Evolutionary conservation across 2,113 vertebrate genomes (phyloP).

Genomic region (Sinocyclocheilus anophthalmus): DNA sequence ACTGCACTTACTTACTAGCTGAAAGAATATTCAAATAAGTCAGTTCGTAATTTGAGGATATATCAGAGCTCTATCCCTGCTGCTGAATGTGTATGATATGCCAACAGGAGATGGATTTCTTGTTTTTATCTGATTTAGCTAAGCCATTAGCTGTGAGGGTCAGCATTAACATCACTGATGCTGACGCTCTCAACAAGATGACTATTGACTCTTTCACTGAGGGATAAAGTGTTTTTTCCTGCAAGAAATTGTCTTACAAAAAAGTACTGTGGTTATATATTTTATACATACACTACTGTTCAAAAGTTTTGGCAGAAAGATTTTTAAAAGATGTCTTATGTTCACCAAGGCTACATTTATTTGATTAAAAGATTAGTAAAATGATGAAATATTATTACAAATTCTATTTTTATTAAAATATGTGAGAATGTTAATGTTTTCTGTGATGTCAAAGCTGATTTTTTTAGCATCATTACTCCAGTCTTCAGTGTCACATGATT

Average conservation of each 20-base stretch:
- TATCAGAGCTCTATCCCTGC: neutral
- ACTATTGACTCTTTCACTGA: slow-evolving; percentile 21
- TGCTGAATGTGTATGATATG: neutral
- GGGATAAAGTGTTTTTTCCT: slow-evolving; percentile 23
- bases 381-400: neutral
- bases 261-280: neutral
- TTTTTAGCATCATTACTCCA: neutral
- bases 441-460: neutral
- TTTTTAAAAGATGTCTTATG: too few relatives aligned
- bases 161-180: slow-evolving; percentile 21
- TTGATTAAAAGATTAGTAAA: neutral
- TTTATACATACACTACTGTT: too few relatives aligned
- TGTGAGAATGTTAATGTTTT: neutral
- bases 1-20: neutral
- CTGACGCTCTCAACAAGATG: slow-evolving; percentile 16
- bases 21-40: neutral
- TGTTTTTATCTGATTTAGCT: slow-evolving; percentile 9
- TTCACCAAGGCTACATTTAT: neutral
- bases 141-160: neutral
- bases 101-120: neutral
- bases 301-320: neutral
- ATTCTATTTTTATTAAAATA: neutral
- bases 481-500: neutral
- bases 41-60: neutral
- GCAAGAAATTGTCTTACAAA: neutral